Percentiles rank a stretch among this genome's conserved stretches.
These are phyloP conservation scores for Drosophila limbata DNA, from an alignment of 2,888 invertebrate species.

Conservation along the genomic window DNA sequence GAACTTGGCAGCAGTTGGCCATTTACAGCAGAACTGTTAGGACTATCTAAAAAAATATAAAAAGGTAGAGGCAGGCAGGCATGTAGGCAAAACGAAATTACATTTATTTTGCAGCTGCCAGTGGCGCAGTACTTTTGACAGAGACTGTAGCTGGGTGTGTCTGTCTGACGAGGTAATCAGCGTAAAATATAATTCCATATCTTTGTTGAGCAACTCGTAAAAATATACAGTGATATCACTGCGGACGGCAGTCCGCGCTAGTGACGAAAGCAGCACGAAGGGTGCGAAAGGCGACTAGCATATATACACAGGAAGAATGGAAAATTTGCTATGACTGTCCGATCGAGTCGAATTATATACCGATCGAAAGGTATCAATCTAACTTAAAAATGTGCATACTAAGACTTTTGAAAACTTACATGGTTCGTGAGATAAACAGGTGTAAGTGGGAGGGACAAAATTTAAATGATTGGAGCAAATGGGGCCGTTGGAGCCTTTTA, in stretches of 20 bases:
- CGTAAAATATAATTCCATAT: constrained; percentile 70
- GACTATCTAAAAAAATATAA: constrained; percentile 6
- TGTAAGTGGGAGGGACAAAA: too few relatives aligned
- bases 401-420: too few relatives aligned
- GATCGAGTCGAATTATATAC: too few relatives aligned
- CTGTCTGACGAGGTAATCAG: constrained; percentile 71
- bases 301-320: neutral
- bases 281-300: too few relatives aligned
- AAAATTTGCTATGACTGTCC: too few relatives aligned
- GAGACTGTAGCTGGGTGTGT: constrained; percentile 27
- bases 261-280: too few relatives aligned
- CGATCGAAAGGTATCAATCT: too few relatives aligned
- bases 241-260: too few relatives aligned
- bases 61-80: constrained; percentile 1
- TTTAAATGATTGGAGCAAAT: too few relatives aligned
- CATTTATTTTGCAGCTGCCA: constrained; percentile 56
- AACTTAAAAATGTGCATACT: too few relatives aligned
- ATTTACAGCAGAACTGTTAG: constrained; percentile 19
- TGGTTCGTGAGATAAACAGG: too few relatives aligned
- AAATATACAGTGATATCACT: constrained; percentile 21
- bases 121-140: constrained; percentile 30
- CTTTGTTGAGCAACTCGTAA: constrained; percentile 19
- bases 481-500: too few relatives aligned
- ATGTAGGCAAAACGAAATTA: constrained; percentile 59
- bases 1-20: constrained; percentile 56